Conservation (phyloP, 2,888 invertebrate species). For the Rhagium mordax region DNA sequence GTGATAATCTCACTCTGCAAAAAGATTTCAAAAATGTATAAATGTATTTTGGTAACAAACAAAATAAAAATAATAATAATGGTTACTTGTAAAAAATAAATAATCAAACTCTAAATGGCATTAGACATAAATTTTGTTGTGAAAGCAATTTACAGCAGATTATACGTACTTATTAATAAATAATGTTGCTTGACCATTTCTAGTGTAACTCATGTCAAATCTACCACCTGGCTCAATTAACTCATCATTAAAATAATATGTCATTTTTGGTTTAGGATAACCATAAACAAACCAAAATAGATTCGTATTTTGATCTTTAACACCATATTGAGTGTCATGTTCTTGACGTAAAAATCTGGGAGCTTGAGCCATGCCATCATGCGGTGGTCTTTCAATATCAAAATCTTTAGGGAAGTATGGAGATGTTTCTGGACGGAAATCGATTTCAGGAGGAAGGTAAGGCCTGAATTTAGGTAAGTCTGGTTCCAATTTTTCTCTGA, state of each 20-base stretch:
- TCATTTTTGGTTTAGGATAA: conserved; percentile 95
- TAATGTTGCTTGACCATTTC: conserved; percentile 91
- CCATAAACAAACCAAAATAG: conserved; percentile 96
- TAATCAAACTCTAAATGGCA: not conserved
- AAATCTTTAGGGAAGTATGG: conserved; percentile 94
- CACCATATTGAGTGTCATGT: conserved; percentile 90
- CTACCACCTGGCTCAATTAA: conserved; percentile 87
- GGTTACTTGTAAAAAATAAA: not conserved
- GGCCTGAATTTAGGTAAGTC: conserved; percentile 86
- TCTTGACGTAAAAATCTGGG: conserved; percentile 92
- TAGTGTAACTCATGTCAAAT: conserved; percentile 89
- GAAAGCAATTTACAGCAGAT: not conserved
- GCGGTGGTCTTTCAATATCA: conserved; percentile 89
- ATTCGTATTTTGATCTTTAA: conserved; percentile 91
- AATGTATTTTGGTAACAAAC: no score
- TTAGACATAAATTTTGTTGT: not conserved
- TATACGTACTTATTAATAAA: conserved; percentile 85
- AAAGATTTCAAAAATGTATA: no score
- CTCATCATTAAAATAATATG: conserved; percentile 89
- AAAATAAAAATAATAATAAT: not conserved
- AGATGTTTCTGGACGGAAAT: conserved; percentile 88
- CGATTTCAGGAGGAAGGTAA: conserved; percentile 84
- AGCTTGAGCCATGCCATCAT: conserved; percentile 87
- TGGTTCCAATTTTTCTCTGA: conserved; percentile 82
- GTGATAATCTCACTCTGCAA: no score